Evolutionary conservation across 2,888 invertebrate species (phyloP), one percentile per base, ranked within the genome.

Genomic region (Eristalinus aeneus): DNA sequence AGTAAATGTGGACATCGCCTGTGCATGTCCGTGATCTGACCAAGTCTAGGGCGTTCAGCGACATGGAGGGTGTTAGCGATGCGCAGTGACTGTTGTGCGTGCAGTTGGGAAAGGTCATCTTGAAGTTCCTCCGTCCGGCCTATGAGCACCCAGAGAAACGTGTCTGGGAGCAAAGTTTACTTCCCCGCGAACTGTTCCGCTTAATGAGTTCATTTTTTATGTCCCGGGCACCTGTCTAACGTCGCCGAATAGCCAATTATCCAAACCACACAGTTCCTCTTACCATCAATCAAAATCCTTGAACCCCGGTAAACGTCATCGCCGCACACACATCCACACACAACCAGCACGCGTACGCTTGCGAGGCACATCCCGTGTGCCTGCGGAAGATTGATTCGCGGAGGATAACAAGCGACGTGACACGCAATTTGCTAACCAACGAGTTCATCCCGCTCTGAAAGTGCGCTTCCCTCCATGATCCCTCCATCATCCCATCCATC

Each of bases 351-450:
- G 2, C 32, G 58, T 32, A 69, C 16, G 32, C 12, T 27, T 5
- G 27, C 27, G 27, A 27, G 22, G 46, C 56, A 84, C 71, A 79
- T 75, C 75, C 75, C 27, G 27, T 79, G 65, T 23, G 61, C 20
- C 46, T 46, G 46, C 16, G 34, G 73, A 81, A 85, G 85, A 85
- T 85, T 85, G 85, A 85, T 85, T 81, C 69, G 80, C 80, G 64
- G 58, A 81, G 81, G 85, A 85, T 85, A 85, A 85, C 80, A 80
- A 85, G 72, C 80, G 80, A 85, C 80, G 81, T 85, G 80, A 81
- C 85, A 81, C 85, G 76, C 81, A 80, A 81, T 85, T 85, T 85
- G 71, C 85, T 80, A 85, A 85, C 85, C 85, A 80, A 73, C 72
- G 72, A 85, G 68, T 68, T 46, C 46, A 46, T 46, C 46, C 46